Conservation (phyloP, 2,797 vertebrate species). For the Myotis daubentonii region DNA sequence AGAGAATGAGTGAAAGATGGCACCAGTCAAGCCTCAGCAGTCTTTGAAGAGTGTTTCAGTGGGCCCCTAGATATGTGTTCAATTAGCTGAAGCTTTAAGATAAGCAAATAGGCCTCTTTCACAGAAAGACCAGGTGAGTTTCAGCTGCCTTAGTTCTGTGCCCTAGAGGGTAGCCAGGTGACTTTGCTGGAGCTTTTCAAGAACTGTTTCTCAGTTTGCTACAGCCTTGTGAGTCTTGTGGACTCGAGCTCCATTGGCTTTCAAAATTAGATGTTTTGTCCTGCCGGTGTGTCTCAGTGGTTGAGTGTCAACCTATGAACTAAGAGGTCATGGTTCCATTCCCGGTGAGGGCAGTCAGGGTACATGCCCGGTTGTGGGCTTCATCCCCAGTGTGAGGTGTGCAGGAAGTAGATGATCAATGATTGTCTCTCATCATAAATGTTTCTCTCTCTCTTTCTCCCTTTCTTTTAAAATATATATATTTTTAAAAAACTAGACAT, state of each 20-base stretch:
- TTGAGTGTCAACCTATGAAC: no score
- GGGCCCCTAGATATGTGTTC: not conserved
- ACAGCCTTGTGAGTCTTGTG: not conserved
- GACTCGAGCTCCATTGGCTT: not conserved
- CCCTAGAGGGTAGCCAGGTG: not conserved
- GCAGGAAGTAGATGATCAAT: no score
- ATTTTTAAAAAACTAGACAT: not conserved
- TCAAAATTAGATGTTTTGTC: not conserved
- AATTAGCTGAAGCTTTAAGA: not conserved
- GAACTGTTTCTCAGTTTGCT: not conserved
- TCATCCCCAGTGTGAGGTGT: no score
- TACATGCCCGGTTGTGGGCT: no score
- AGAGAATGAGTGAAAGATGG: not conserved
- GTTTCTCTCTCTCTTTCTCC: no score
- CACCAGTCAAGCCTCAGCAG: no score
- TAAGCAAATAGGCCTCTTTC: not conserved
- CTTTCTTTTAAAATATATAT: no score
- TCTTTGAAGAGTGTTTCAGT: not conserved
- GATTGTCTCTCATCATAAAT: no score
- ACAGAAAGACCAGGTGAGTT: not conserved
- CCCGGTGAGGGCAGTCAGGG: no score
- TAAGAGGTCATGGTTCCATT: no score
- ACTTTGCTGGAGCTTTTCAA: not conserved
- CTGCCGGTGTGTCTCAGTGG: no score
- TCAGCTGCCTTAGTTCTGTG: not conserved